Percentiles rank a stretch among this genome's conserved stretches.
phyloP scores from a whole-genome alignment of 2,797 vertebrate genomes.

The Urophycis tenuis region DNA sequence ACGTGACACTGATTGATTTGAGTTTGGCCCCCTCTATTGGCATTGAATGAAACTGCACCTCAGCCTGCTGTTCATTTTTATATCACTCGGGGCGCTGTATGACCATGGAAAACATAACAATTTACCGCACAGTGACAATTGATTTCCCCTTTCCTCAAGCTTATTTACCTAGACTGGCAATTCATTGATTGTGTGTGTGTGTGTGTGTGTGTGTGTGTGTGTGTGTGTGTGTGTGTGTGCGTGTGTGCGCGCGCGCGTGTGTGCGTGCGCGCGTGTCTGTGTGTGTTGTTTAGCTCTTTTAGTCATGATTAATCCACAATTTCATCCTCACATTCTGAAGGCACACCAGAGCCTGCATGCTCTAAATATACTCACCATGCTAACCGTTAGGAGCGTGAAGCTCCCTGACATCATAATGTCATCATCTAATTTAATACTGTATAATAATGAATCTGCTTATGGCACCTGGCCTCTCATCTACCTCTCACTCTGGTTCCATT shows the following conservation, averaged over 20 bases:
- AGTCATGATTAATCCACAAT: neutral
- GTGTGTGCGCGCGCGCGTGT: neutral
- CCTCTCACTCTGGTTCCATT: neutral
- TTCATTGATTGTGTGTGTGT: neutral
- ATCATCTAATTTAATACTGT: neutral
- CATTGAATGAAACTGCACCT: neutral
- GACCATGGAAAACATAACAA: neutral
- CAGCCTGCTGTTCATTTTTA: neutral
- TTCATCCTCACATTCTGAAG: neutral
- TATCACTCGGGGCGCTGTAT: neutral
- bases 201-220: neutral
- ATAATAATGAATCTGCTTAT: neutral
- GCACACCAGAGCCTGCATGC: neutral
- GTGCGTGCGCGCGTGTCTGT: neutral
- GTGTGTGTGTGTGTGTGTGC: too few relatives aligned
- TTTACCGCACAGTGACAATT: neutral
- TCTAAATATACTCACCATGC: neutral
- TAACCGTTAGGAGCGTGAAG: neutral
- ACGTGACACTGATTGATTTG: neutral
- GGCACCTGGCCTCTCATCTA: neutral
- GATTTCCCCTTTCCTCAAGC: neutral
- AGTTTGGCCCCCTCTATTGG: neutral
- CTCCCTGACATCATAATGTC: neutral
- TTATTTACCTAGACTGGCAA: neutral
- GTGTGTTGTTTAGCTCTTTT: neutral